These are phyloP conservation scores for Doryteuthis pealeii DNA, from an alignment of 1,140 invertebrate species.

Conservation along the genomic window DNA sequence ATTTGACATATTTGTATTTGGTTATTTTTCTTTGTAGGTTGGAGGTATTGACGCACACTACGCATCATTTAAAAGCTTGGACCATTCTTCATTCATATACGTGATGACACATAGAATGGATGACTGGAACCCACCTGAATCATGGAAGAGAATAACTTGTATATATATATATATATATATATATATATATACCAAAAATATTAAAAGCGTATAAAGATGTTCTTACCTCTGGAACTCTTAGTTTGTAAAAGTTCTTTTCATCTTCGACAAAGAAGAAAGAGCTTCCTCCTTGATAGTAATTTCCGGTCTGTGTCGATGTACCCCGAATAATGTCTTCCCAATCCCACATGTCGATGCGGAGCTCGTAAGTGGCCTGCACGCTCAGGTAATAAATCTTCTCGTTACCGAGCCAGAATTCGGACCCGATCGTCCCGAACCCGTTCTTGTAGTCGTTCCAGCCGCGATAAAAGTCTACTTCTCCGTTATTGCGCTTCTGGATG, in stretches of 20 bases:
- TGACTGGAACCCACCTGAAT: too few species aligned
- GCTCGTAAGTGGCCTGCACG: constrained; percentile 60
- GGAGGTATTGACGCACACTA: too few species aligned
- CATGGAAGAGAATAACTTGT: too few species aligned
- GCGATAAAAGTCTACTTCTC: constrained; percentile 77
- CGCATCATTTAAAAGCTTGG: too few species aligned
- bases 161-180: too few species aligned
- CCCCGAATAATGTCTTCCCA: constrained; percentile 31
- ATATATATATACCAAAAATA: too few species aligned
- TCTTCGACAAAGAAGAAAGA: constrained; percentile 24
- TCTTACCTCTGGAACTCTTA: constrained; percentile 21
- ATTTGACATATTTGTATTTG: too few species aligned
- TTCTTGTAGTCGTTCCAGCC: constrained; percentile 92
- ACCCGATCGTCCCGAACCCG: constrained; percentile 85
- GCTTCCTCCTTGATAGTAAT: constrained; percentile 30
- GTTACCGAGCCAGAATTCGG: constrained; percentile 64
- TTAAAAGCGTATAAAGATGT: too few species aligned
- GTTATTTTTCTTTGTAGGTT: too few species aligned
- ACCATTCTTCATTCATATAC: too few species aligned
- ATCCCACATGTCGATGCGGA: constrained; percentile 69
- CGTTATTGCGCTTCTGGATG: constrained; percentile 77
- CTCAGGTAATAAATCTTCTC: constrained; percentile 58
- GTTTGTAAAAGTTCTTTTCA: constrained; percentile 22
- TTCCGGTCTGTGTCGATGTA: background rate
- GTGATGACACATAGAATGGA: too few species aligned